A percentile compares a stretch with the other conserved stretches of the same genome.
Evolutionary conservation across 2,888 invertebrate genomes (phyloP).

Genomic region (Allophyes oxyacanthae): DNA sequence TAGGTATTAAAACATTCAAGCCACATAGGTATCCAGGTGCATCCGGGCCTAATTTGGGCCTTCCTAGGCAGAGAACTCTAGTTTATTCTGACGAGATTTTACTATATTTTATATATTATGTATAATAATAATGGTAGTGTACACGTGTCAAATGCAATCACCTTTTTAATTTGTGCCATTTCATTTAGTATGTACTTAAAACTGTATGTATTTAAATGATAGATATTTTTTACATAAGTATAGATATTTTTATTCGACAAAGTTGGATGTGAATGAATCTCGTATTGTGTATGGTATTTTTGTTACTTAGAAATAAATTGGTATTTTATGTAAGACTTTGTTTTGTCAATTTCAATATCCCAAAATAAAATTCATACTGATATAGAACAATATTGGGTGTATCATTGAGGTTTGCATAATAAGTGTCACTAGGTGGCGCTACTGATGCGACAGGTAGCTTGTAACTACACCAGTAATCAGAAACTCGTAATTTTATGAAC

Average conservation of each 20-base stretch:
- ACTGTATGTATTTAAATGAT: constrained; percentile 10
- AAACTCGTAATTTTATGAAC: too few species aligned
- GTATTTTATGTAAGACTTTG: constrained; percentile 38
- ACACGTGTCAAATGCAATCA: background rate
- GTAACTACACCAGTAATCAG: too few species aligned
- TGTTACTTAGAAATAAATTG: constrained; percentile 53
- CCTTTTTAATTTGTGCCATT: constrained; percentile 42
- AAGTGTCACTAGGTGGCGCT: too few species aligned
- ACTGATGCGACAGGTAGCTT: too few species aligned
- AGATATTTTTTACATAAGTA: constrained; percentile 3
- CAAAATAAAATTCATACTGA: background rate
- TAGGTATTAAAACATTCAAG: too few species aligned
- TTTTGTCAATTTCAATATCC: background rate
- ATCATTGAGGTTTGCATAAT: too few species aligned
- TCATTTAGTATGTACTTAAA: constrained; percentile 12
- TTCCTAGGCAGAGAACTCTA: background rate
- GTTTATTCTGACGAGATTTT: background rate
- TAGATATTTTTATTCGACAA: constrained; percentile 5
- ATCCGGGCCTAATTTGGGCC: background rate
- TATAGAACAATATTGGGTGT: too few species aligned
- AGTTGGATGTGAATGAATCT: constrained; percentile 18
- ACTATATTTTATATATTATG: background rate
- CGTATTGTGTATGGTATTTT: constrained; percentile 33
- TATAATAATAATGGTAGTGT: background rate
- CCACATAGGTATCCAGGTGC: too few species aligned